A percentile compares a stretch with the other conserved stretches of the same genome.
phyloP scores from a whole-genome alignment of 2,888 invertebrate species.

The Cephus pulcher region DNA sequence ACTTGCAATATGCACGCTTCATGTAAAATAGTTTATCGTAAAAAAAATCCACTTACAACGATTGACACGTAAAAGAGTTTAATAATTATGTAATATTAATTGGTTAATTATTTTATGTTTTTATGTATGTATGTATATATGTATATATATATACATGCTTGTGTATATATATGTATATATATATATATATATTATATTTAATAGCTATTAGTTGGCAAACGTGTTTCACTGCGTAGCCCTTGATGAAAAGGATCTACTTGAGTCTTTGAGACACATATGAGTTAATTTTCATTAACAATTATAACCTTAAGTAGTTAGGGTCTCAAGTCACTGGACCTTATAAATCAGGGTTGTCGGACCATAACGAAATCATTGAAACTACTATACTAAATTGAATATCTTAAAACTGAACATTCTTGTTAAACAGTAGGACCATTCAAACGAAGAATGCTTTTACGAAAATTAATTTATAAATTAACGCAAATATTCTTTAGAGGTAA shows the following conservation, averaged over 20 bases:
- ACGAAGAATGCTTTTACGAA: not conserved
- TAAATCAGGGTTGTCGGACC: conserved; percentile 24
- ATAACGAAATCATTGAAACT: not conserved
- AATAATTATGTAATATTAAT: conserved; percentile 51
- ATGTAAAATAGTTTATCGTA: conserved; percentile 55
- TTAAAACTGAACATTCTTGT: not conserved
- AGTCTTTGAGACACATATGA: conserved; percentile 47
- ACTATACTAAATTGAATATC: not conserved
- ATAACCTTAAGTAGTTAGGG: conserved; percentile 40
- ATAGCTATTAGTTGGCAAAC: conserved; percentile 60
- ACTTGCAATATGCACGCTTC: conserved; percentile 38
- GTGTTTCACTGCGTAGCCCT: conserved; percentile 41
- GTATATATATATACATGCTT: not conserved
- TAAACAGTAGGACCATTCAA: not conserved
- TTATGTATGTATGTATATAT: conserved; percentile 22
- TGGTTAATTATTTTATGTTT: conserved; percentile 47
- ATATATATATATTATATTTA: conserved; percentile 40
- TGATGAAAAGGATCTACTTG: conserved; percentile 25
- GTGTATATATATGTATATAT: too few species aligned
- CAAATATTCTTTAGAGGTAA: not conserved
- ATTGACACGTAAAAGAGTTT: conserved; percentile 55
- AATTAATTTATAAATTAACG: not conserved
- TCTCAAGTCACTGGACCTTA: conserved; percentile 46
- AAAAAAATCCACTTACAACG: conserved; percentile 53
- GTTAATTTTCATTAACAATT: conserved; percentile 30